Evolutionary conservation across 2,888 invertebrate genomes (phyloP).

Genomic region (Lingula anatina): DNA sequence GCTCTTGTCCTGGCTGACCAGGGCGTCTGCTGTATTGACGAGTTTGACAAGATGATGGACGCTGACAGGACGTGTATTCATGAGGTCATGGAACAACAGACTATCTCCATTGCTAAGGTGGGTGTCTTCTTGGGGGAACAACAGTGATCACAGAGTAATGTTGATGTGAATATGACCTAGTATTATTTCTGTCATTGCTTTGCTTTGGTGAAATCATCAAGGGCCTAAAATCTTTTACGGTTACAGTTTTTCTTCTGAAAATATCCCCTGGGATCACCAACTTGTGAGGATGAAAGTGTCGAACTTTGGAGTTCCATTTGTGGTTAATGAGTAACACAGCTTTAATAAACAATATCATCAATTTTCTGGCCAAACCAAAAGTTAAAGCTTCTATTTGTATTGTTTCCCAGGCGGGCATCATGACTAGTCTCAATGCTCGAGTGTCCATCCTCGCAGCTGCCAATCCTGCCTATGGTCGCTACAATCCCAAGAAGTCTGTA

Average conservation of each 20-base stretch:
- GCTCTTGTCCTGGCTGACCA: constrained; percentile 94
- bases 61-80: constrained; percentile 61
- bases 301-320: constrained; percentile 71
- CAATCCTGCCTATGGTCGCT: constrained; percentile 97
- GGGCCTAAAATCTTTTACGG: too few species aligned
- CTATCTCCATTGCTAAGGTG: constrained; percentile 96
- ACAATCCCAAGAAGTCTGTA: constrained; percentile 87
- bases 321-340: constrained; percentile 71
- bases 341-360: constrained; percentile 78
- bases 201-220: too few species aligned
- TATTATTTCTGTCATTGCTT: too few species aligned
- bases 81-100: constrained; percentile 81
- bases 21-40: constrained; percentile 98
- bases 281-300: constrained; percentile 79
- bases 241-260: constrained; percentile 44
- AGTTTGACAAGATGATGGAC: constrained; percentile 98
- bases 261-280: constrained; percentile 84
- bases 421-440: constrained; percentile 95
- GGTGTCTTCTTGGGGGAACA: not conserved
- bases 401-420: constrained; percentile 81
- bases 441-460: constrained; percentile 97
- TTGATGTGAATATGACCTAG: too few species aligned
- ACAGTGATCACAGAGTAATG: too few species aligned
- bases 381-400: constrained; percentile 56
- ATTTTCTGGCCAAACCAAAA: constrained; percentile 93